Evolutionary conservation across 2,113 vertebrate species (phyloP).

Genomic region (Passer montanus): DNA sequence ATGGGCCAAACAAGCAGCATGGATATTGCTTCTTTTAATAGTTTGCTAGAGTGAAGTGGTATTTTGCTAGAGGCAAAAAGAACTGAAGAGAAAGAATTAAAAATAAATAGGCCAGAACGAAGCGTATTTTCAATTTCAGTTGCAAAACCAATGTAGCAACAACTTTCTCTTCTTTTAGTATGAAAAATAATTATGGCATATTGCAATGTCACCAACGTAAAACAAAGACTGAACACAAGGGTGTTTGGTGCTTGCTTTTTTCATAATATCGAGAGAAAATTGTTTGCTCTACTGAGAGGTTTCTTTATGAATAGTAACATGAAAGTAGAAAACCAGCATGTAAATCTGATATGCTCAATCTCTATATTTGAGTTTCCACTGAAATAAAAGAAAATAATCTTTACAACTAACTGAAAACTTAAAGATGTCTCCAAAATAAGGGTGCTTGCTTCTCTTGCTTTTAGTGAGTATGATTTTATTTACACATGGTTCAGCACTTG

Average conservation of each 20-base stretch:
- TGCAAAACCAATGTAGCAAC: conserved; percentile 32
- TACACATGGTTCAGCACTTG: accelerated
- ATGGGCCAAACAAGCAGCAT: not conserved
- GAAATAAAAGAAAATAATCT: not conserved
- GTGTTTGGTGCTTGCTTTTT: not conserved
- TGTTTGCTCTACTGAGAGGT: not conserved
- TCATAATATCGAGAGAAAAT: not conserved
- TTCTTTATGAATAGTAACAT: not conserved
- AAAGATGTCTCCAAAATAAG: not conserved
- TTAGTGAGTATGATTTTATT: not conserved
- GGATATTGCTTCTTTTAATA: conserved; percentile 10
- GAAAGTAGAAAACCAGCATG: not conserved
- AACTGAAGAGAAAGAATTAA: conserved; percentile 60
- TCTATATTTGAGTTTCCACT: not conserved
- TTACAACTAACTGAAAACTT: not conserved
- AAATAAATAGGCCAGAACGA: conserved; percentile 67
- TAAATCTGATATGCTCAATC: not conserved
- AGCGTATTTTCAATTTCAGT: conserved; percentile 60
- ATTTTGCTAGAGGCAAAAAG: conserved; percentile 41
- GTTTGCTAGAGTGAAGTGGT: not conserved
- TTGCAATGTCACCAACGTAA: not conserved
- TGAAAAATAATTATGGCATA: conserved; percentile 47
- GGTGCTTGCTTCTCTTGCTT: not conserved
- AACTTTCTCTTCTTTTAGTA: conserved; percentile 25
- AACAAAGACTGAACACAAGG: not conserved